These are phyloP conservation scores for Vireo griseus DNA, from an alignment of 2,797 vertebrate species.

Conservation along the genomic window DNA sequence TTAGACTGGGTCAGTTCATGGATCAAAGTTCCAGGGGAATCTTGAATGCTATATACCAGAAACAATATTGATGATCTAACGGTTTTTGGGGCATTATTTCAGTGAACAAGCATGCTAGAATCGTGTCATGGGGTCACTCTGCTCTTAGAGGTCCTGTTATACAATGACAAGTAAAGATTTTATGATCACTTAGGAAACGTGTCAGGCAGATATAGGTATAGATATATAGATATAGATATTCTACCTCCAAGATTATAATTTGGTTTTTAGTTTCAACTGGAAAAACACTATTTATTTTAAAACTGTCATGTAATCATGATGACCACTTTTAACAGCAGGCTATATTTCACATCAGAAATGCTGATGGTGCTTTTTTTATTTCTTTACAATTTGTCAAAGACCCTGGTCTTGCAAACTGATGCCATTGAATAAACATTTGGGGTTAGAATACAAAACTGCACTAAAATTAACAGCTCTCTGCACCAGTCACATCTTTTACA, in stretches of 20 bases:
- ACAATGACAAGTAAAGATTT: neutral
- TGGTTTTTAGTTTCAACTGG: neutral
- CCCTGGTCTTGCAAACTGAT: neutral
- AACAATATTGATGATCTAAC: neutral
- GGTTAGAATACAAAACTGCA: neutral
- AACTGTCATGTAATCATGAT: neutral
- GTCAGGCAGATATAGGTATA: neutral
- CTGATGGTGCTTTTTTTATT: neutral
- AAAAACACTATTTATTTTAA: neutral
- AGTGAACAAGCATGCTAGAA: neutral
- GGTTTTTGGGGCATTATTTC: conserved; percentile 10
- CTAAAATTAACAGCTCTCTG: neutral
- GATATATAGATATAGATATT: neutral
- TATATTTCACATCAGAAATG: neutral
- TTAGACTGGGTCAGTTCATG: neutral
- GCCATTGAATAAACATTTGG: neutral
- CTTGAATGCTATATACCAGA: neutral
- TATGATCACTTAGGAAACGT: neutral
- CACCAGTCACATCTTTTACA: neutral
- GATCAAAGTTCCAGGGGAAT: neutral
- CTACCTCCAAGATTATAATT: neutral
- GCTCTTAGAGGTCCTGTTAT: neutral
- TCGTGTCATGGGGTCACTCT: neutral
- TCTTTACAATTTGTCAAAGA: neutral
- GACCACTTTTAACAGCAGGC: neutral